These are phyloP conservation scores for Florisuga fusca DNA, from an alignment of 2,797 vertebrate genomes.

Conservation along the genomic window DNA sequence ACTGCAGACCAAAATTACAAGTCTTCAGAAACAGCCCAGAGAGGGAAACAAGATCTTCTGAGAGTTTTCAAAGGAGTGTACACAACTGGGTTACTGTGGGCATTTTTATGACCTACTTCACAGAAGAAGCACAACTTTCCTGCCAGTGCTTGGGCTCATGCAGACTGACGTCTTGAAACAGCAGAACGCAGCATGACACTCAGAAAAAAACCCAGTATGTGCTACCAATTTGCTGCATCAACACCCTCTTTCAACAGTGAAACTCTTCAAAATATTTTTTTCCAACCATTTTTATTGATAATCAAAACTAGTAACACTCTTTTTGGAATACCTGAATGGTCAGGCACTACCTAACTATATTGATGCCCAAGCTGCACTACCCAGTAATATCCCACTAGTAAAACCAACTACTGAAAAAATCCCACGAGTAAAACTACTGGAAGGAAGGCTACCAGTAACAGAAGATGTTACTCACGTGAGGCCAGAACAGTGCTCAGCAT, in stretches of 20 bases:
- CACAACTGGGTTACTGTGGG: not conserved
- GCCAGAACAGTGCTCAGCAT: not conserved
- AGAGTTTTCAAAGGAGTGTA: not conserved
- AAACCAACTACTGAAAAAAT: not conserved
- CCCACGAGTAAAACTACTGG: not conserved
- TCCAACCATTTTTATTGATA: not conserved
- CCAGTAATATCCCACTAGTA: not conserved
- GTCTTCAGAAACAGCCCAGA: not conserved
- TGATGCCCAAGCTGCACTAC: not conserved
- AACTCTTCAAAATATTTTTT: fast-evolving
- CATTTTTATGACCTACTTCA: not conserved
- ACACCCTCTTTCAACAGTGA: not conserved
- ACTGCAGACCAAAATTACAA: not conserved
- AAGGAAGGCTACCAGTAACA: not conserved
- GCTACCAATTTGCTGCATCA: not conserved
- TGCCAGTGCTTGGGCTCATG: not conserved
- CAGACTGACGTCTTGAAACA: not conserved
- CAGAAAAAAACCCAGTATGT: not conserved
- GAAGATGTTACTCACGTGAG: not conserved
- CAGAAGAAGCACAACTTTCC: not conserved
- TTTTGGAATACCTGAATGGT: not conserved
- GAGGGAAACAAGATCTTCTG: not conserved
- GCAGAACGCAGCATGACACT: not conserved
- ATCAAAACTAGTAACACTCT: not conserved
- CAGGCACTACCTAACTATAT: not conserved